Evolutionary conservation across 2,797 vertebrate species (phyloP), one percentile per base, ranked within the genome.

Genomic region (Setipinna tenuifilis): DNA sequence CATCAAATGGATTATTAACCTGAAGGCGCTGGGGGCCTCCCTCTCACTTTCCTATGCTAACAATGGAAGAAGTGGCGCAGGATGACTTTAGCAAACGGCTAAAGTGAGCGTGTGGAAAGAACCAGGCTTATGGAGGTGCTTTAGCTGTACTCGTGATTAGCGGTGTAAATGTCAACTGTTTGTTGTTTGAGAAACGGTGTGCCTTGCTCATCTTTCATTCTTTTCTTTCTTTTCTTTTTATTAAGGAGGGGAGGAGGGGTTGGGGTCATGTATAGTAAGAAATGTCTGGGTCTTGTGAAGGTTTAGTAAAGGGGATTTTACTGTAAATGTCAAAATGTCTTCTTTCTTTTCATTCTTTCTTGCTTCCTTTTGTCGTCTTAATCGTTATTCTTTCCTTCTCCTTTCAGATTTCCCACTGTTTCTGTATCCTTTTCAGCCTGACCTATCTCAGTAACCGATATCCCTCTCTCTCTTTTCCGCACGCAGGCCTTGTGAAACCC

Each of bases 201-300:
- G 35, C 71, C 71, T 17, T 65, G 68, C 68, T 68, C 12, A 7
- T n/a, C 61, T 62, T 62, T 7, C 23, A 9, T 62, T 62, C 61
- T 62, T 62, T 62, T 61, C 9, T 83, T 83, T 85, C 28, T 88
- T 75, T 86, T 58, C 28, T n/a, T 90, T 83, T 23, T 71, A 54
- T 54, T 1, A 14, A 9, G 50, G 50, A 54, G 7, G 50, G 50
- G 14, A 14, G 50, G 50, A 3, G 50, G 50, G 50, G 50, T 10
- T 9, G 50, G 7, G 50, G 50, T 14, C 50, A 54, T 54, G 50
- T n/a, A n/a, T n/a, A n/a, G n/a, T 54, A 9, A 54, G 14, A 10
- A 7, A 54, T 54, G 9, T 9, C 50, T 54, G 9, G 14, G 9
- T 1, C 7, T 54, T 54, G 7, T 54, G 14, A 14, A 3, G 50